Base-by-base conservation (phyloP, 2,888 invertebrate species). In the Teleiodes luculella region DNA sequence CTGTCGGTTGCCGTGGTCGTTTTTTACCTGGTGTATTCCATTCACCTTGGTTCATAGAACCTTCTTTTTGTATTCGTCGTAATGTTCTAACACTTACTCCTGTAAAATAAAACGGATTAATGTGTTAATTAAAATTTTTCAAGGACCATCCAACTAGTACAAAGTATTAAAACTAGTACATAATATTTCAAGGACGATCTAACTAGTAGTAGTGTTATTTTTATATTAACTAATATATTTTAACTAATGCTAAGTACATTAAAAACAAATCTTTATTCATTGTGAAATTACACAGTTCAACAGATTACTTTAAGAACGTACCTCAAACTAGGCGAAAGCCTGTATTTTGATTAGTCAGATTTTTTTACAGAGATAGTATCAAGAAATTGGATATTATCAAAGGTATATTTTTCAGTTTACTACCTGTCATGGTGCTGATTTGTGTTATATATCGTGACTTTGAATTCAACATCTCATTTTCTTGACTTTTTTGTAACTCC, bases 21-120 rank as follows among this genome's bases (percentile, higher is more conserved):
- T 54, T 54, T 49, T 53, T 54, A 4, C 54, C 54, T 24, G 54
- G 48, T 13, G 54, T 54, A 18, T 36, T 48, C 54, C 54, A 54
- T 7, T 13, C 33, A n/a, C 54, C 54, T 54, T 54, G 14, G 24
- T 54, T 54, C 11, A 33, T 20, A 16, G 41, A 11, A 31, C 49
- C 49, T 33, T 54, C 49, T 24, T 39, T 54, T 41, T 30, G 20
- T 31, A 46, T 48, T 18, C 47, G 11, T 16, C 14, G 7, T 11
- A 47, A 35, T 31, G 47, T 47, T 13, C 20, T 18, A 14, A 47
- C 45, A 53, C 47, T 53, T 14, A 53, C 47, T 18, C 20, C 53
- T 53, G 45, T 13, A 53, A 53, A 20, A 18, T 10, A 50, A 13
- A 37, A 37, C 10, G 13, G 20, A 33, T 18, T 35, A 48, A 46